Evolutionary conservation across 2,797 vertebrate genomes (phyloP).

Genomic region (Sylvilagus floridanus): DNA sequence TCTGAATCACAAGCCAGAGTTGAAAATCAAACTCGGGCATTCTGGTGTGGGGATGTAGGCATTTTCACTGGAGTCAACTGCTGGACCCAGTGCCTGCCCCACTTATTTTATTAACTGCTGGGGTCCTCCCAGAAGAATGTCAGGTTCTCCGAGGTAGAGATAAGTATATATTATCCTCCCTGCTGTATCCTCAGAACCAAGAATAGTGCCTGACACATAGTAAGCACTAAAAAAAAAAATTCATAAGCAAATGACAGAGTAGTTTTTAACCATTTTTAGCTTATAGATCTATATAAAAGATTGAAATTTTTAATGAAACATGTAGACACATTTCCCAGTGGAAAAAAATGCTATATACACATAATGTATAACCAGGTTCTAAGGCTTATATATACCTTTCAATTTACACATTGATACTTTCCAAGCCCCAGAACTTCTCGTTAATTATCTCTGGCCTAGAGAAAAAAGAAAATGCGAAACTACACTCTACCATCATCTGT

Average conservation of each 20-base stretch:
- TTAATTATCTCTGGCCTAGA: background rate
- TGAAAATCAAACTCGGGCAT: too few species aligned
- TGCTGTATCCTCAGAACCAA: background rate
- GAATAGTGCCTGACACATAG: background rate
- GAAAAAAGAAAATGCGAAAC: background rate
- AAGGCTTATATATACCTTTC: background rate
- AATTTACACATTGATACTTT: background rate
- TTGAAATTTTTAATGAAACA: slow-evolving; percentile 20
- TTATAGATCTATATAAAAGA: background rate
- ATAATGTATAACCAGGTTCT: background rate
- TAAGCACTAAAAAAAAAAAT: background rate
- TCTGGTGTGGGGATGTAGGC: too few species aligned
- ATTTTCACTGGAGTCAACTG: too few species aligned
- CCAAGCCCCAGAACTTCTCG: background rate
- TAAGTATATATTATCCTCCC: background rate
- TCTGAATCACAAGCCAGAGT: too few species aligned
- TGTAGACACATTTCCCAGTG: background rate
- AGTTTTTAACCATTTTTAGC: slow-evolving; percentile 29
- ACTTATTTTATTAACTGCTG: background rate
- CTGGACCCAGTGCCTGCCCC: too few species aligned
- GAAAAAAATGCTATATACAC: background rate
- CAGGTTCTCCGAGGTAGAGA: background rate
- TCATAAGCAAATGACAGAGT: slow-evolving; percentile 16
- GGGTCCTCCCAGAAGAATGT: background rate
- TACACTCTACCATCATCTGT: background rate